Conservation (phyloP, 2,888 invertebrate genomes). For the Trichacis sp. region DNA sequence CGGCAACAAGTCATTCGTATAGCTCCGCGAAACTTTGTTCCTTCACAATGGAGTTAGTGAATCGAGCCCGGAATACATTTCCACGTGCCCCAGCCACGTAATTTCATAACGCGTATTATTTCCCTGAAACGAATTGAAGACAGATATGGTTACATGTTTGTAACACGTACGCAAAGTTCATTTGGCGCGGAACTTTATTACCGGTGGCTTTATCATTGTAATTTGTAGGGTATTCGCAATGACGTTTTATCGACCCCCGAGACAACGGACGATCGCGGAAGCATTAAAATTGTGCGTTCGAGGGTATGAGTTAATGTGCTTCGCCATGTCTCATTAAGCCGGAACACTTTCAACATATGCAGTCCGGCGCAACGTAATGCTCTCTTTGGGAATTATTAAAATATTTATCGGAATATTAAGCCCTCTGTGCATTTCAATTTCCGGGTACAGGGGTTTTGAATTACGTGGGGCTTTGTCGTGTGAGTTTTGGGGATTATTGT, state of each 20-base stretch:
- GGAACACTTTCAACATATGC: slow-evolving; percentile 54
- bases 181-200: slow-evolving; percentile 24
- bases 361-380: slow-evolving; percentile 45
- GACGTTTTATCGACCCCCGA: slow-evolving; percentile 28
- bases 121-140: not conserved
- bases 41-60: not conserved
- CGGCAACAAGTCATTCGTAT: not conserved
- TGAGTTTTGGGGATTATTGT: too few species aligned
- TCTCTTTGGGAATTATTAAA: slow-evolving; percentile 50
- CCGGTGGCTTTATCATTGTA: slow-evolving; percentile 28
- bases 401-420: slow-evolving; percentile 47
- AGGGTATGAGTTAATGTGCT: slow-evolving; percentile 52
- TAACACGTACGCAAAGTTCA: slow-evolving; percentile 4
- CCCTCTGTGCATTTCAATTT: slow-evolving; percentile 26
- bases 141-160: not conserved
- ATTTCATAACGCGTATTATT: not conserved
- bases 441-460: too few species aligned
- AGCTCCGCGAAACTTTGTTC: not conserved
- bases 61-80: not conserved
- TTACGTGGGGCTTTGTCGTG: too few species aligned
- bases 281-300: slow-evolving; percentile 23
- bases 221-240: slow-evolving; percentile 22
- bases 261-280: slow-evolving; percentile 26
- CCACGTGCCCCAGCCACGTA: not conserved
- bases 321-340: slow-evolving; percentile 62